Evolutionary conservation across 2,888 invertebrate genomes (phyloP), one percentile per base, ranked within the genome.

Genomic region (Papilio demoleus): DNA sequence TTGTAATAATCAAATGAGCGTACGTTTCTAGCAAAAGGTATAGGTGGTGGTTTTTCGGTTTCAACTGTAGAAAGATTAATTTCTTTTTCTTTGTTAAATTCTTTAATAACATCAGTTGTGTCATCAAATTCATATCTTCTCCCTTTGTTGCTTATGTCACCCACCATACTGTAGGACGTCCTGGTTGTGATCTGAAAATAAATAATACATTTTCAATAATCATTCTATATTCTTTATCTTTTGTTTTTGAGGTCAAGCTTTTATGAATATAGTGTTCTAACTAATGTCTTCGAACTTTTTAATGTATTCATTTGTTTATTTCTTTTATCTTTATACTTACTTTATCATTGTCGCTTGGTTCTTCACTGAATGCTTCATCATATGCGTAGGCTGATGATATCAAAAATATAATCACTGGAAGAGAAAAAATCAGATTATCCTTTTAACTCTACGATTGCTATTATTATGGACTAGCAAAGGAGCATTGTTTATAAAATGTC

Each of bases 91-190:
- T n/a, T n/a, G 11, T 27, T 24, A 27, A 17, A 6, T 38, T 38
- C 53, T 38, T 40, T 17, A 17, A 17, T 17, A 8, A 27, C 1
- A 24, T 36, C 19, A 50, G 19, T 34, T 5, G 34, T 19, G n/a
- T 31, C 4, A 6, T 24, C 27, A 12, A 8, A 8, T 14, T 27
- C 2, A n/a, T 53, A 38, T 22, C 64, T 64, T 40, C 64, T 53
- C 12, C 64, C 64, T 64, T 64, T 64, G 8, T 38, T 64, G 6
- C 3, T 53, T 17, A 64, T 53, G 8, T 40, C 24, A n/a, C 38
- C 60, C 40, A 60, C n/a, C 24, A 60, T 38, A n/a, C n/a, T n/a
- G 14, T 4, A 40, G n/a, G 14, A 36, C 27, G 40, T 1, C n/a
- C 24, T 40, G 14, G 60, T 60, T 60, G 40, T 40, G 24, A 24